Evolutionary conservation across 2,888 invertebrate species (phyloP), one percentile per base, ranked within the genome.

Genomic region (Macroteleia sp.): DNA sequence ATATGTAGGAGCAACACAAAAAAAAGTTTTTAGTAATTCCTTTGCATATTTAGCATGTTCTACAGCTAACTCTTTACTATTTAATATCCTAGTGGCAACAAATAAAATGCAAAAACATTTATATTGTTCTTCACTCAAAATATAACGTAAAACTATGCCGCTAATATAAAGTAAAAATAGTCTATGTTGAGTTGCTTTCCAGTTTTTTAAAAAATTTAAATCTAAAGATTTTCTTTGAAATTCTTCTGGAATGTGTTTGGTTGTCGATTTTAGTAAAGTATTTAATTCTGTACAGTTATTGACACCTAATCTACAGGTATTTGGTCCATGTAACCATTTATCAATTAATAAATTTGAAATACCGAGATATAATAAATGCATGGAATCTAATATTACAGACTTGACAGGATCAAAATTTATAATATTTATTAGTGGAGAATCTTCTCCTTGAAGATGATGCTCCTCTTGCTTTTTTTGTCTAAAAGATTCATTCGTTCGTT

Each of bases 101-200:
- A 59, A 75, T 3, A 79, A 48, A 14, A 79, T 44, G 22, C 39
- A 54, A 56, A 79, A 79, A 71, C 75, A 66, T 56, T 61, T 22
- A 30, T 69, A 78, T 28, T 64, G 16, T 46, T 70, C 64, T 17
- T 39, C 9, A 0, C 34, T 25, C 10, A 77, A 44, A 6, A 34
- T 54, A 32, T 59, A 19, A 12, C 54, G 10, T 3, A 71, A 32
- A 16, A 59, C 22, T 3, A 54, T 12, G n/a, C 30, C 71, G 22
- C 77, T 70, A 20, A 56, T 20, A 34, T 71, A 66, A 1, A 66
- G 25, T 14, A 71, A 32, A 70, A 62, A 57, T 19, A 77, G 16
- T 66, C 77, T 17, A 25, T 41, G 54, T n/a, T 71, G 77, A 0
- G 71, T 66, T 19, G 77, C 77, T 59, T 71, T 77, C 71, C 66